A percentile compares a stretch with the other conserved stretches of the same genome.
Evolutionary conservation across 2,888 invertebrate genomes (phyloP).

Genomic region (Drosophila pseudotalamancana): DNA sequence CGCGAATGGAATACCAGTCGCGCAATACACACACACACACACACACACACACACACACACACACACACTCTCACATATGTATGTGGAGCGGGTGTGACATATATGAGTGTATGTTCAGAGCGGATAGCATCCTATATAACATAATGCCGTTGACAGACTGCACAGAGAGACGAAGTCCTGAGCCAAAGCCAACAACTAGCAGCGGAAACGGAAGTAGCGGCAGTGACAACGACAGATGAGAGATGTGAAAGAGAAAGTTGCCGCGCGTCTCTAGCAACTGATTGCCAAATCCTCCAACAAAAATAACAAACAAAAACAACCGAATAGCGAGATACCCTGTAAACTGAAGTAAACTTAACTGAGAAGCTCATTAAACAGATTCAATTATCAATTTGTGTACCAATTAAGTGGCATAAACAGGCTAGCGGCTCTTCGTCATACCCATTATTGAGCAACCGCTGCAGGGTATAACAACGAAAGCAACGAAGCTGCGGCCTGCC

Average conservation of each 20-base stretch:
- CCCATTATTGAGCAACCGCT: background rate
- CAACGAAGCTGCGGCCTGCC: slow-evolving; percentile 46
- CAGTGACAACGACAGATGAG: slow-evolving; percentile 60
- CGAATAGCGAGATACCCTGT: slow-evolving; percentile 1
- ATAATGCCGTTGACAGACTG: slow-evolving; percentile 70
- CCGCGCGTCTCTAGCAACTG: slow-evolving; percentile 43
- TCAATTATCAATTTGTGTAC: background rate
- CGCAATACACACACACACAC: slow-evolving; percentile 12
- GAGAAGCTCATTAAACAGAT: background rate
- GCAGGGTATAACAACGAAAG: slow-evolving; percentile 10
- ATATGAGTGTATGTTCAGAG: slow-evolving; percentile 12
- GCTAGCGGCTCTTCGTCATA: too few relatives aligned
- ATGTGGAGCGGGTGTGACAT: slow-evolving; percentile 4
- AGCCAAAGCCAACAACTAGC: slow-evolving; percentile 66
- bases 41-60: slow-evolving; percentile 8
- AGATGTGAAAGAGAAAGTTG: slow-evolving; percentile 29
- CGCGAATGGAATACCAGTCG: slow-evolving; percentile 71
- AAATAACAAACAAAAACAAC: background rate
- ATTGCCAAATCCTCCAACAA: slow-evolving; percentile 48
- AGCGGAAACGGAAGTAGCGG: slow-evolving; percentile 70
- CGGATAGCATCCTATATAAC: slow-evolving; percentile 28
- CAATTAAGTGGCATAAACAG: too few relatives aligned
- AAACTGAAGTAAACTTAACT: background rate
- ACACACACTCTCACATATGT: background rate
- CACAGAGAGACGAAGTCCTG: slow-evolving; percentile 24